Base-by-base conservation (phyloP, 2,888 invertebrate species). In the Sipunculus nudus region DNA sequence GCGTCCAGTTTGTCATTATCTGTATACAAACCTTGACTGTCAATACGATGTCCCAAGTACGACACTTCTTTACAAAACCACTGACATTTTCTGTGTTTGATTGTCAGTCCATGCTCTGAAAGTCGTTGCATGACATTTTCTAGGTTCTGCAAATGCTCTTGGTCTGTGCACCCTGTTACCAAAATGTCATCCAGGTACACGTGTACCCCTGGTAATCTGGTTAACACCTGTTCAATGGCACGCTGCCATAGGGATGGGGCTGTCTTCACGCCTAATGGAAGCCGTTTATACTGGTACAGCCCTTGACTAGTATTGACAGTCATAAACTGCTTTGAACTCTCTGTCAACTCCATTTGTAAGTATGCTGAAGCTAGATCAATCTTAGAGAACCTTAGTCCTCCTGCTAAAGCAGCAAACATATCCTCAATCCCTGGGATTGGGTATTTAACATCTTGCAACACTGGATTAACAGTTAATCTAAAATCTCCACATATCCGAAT, bases 391-490 rank as follows among this genome's bases (percentile, higher is more conserved):
- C 28, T 32, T 16, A 6, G 28, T 49, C 10, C 32, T 16, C 35
- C 49, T 31, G 31, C n/a, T n/a, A 49, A 19, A n/a, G 21, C 6
- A 10, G 49, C 49, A 6, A 49, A 49, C 31, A 49, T 25, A 13
- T 49, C 49, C 49, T 49, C 49, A 3, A 31, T n/a, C 5, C 19
- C 28, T 4, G 49, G 49, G 4, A 49, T n/a, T 5, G 49, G 49
- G 19, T 49, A 49, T 16, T 29, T 29, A 19, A 31, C 21, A 13
- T 49, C 29, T n/a, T 32, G 16, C 3, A 28, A n/a, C 16, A 49
- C 49, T 16, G n/a, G 26, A 46, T 46, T 46, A 8, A 46, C 46
- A 21, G 46, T 46, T n/a, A 46, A 23, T 23, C 26, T 46, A 28
- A 26, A 46, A 23, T 46, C 46, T 8, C 46, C 46, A 46, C 46